Base-by-base conservation (phyloP, 2,888 invertebrate species). In the Cantharis flavilabris region DNA sequence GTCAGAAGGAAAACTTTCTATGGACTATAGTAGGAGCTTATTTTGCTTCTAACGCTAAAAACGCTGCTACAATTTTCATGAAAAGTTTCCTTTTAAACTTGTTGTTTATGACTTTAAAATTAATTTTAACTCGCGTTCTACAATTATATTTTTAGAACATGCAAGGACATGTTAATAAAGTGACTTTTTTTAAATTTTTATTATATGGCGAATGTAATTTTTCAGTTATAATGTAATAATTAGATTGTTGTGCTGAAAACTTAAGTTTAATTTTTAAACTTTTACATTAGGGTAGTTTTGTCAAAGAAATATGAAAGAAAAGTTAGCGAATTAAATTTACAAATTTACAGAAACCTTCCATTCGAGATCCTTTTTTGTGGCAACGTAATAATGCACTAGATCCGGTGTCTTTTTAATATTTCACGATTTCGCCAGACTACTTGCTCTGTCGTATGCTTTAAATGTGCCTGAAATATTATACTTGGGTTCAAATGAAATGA, bases 401-500 rank as follows among this genome's bases (percentile, higher is more conserved):
- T 71, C 64, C 78, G 63, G 72, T 77, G 76, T 79, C 76, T 67
- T 79, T 80, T 81, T 81, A 80, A 80, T 80, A 79, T 81, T 81
- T 81, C 76, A 81, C 76, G 79, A 81, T 79, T 81, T 78, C 75
- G 76, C 73, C 79, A 76, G 79, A 73, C 80, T 79, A 75, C 71
- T 80, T 78, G 71, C 76, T 76, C 77, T 81, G 81, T 76, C 76
- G 76, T 73, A 72, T 73, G 76, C 77, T 76, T 77, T 80, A 76
- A 75, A 80, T 80, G 73, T 80, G 70, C 76, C 78, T 73, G 80
- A 80, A 79, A 81, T 80, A 81, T 81, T 81, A 79, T 80, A 78
- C 81, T 81, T 80, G 76, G 75, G 79, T 80, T 80, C 79, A 79
- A 81, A 80, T 80, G 80, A 81, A 81, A 81, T 76, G 80, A 80